Base-by-base conservation (phyloP, 92 coral and sea anemone species). In the Nematostella vectensis region DNA sequence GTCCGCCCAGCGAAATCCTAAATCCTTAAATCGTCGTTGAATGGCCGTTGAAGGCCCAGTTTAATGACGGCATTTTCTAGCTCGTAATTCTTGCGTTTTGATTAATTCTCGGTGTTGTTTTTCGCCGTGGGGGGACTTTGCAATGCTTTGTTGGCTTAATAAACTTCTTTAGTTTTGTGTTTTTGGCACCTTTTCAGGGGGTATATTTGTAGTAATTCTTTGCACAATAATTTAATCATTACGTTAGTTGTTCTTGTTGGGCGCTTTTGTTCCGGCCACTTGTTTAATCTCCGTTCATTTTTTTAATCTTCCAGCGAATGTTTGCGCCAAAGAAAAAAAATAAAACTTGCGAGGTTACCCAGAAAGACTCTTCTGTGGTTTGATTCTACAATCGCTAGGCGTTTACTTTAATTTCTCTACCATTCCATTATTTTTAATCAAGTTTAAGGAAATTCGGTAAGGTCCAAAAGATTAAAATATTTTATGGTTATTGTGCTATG, bases 91-190 rank as follows among this genome's bases (percentile, higher is more conserved):
- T 58, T 48, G 69, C 69, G 6, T 56, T 61, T 47, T 58, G 71
- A 61, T 79, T 63, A 79, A 76, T 57, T 78, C 66, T 66, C 61
- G 57, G 69, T 69, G 50, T 50, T 59, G 27, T 24, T 43, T 19
- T 23, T 65, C 95, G 47, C 61, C 88, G 95, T 76, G 95, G 95
- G 95, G 75, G 95, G 61, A 85, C 88, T 61, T 54, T 22, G 44
- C n/a, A 48, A 47, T 38, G 55, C 29, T 72, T 69, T 62, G 80
- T 70, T 53, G 59, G 68, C 49, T 74, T 75, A 85, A 80, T 67
- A 59, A 59, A 47, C 38, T 39, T 57, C 76, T 75, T 80, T 77
- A 76, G 67, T 62, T 75, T 73, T 57, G 48, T 66, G 54, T 57
- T 70, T 85, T 83, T 66, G 79, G 70, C 73, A 71, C 75, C 79